Base-by-base conservation (phyloP, 2,888 invertebrate species). In the Conus canariensis region DNA sequence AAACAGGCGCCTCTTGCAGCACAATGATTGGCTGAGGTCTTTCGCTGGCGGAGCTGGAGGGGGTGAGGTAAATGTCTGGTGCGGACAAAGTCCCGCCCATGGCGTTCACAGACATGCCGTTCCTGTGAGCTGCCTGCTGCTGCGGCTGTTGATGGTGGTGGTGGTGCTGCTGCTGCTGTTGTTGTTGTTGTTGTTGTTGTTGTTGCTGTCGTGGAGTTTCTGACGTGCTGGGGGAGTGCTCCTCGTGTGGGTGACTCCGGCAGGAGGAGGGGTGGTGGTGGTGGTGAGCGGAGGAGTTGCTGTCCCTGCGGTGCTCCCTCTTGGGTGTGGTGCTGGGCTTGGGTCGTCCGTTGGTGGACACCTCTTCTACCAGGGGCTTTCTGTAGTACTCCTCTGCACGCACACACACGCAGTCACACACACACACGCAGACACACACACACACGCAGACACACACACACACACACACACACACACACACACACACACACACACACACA, bases 11-110 rank as follows among this genome's bases (percentile, higher is more conserved):
- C 89, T 93, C 92, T 87, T 94, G 94, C 30, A 94, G 93, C 10
- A 94, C 93, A 45, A 95, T 94, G 82, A 94, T 93, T 59, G 94
- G 94, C 90, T 94, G 94, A 22, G 92, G 85, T 30, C 89, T 83
- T 10, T 83, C 89, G 58, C 82, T 56, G 82, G 82, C 19, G 30
- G n/a, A 56, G 85, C 85, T 25, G 56, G 82, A 89, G 0, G 89
- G 85, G 25, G 70, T 70, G 56, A 89, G 58, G 85, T 85, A 89
- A 19, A 85, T 85, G 83, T 88, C 88, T 22, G 89, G 85, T 25
- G 89, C n/a, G 22, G 22, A 9, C 16, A 64, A 16, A 0, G 85
- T 25, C 22, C 74, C 83, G 25, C 85, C 77, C 59, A 89, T 67
- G 0, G 85, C 60, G 89, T 67, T 83, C 60, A 89, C 85, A 0